Base-by-base conservation (phyloP, 2,113 vertebrate genomes). In the Gobio gobio region DNA sequence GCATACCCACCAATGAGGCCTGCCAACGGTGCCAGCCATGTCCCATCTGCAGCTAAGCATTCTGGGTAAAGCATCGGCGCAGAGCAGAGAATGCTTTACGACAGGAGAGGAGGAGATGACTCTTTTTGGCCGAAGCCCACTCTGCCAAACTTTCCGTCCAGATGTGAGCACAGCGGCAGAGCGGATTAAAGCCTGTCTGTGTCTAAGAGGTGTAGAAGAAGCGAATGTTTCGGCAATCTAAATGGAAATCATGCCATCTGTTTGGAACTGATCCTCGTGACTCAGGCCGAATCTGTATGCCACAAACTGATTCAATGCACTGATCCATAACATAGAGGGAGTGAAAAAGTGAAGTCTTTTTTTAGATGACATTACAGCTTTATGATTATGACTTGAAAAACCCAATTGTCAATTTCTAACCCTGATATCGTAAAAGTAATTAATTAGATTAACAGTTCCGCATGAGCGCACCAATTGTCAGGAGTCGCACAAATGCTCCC, bases 181-280 rank as follows among this genome's bases (percentile, higher is more conserved):
- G 73, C 26, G 70, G 77, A 84, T 85, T 83, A 78, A 54, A 86
- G 80, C 70, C 83, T 47, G 66, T 22, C 76, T 76, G 75, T 83
- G 63, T 83, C 84, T 64, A 77, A 83, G 68, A 66, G 84, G 84
- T 56, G 61, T 84, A 84, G 68, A 78, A 83, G 83, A 72, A 82
- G 33, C 18, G 24, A 77, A 84, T 33, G 63, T 63, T 73, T 82
- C 58, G 12, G 72, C 82, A 87, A 89, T 89, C 84, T 89, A 89
- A 89, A 89, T 84, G 86, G 88, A 89, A 89, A 87, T 89, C 36
- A 68, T 66, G 83, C 84, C 86, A 86, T 86, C 86, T 89, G 84
- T 82, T 87, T 78, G 56, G 49, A 83, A 83, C 82, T 61, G 85
- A 86, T 88, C 87, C 82, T 64, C 13, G 7, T 82, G 85, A 82